These are phyloP conservation scores for Castor canadensis DNA, from an alignment of 2,113 vertebrate genomes.

Conservation along the genomic window DNA sequence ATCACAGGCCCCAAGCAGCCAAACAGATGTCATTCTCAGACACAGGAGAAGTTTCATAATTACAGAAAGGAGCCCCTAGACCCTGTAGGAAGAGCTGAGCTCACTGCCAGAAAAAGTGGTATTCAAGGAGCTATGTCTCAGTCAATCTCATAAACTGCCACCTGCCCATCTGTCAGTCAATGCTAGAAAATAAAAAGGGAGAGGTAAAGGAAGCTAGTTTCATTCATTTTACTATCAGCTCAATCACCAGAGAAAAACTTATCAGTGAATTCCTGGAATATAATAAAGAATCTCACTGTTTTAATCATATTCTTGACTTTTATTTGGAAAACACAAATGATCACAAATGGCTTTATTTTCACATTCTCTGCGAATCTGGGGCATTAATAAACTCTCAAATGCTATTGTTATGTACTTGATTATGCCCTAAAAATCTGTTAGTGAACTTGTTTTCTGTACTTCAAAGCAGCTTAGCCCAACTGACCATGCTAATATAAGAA, in stretches of 20 bases:
- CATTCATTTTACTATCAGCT: conserved; percentile 8
- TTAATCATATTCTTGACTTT: conserved; percentile 21
- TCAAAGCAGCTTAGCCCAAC: background rate
- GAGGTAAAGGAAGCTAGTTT: background rate
- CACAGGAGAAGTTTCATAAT: conserved; percentile 8
- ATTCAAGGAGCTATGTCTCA: background rate
- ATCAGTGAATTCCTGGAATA: conserved; percentile 21
- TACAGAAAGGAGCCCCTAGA: background rate
- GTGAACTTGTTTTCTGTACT: background rate
- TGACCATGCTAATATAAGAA: background rate
- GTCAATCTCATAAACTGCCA: conserved; percentile 2
- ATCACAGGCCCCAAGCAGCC: background rate
- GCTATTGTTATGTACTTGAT: background rate
- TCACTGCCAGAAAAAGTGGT: background rate
- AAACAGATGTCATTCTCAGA: conserved; percentile 40
- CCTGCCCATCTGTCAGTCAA: background rate
- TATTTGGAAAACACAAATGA: conserved; percentile 20
- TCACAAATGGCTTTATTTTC: conserved; percentile 14
- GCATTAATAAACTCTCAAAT: conserved; percentile 5
- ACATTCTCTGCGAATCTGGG: background rate
- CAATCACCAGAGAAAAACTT: background rate
- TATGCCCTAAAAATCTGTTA: conserved; percentile 15
- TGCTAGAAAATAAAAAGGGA: background rate
- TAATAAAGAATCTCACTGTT: background rate
- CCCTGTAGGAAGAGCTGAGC: background rate